phyloP scores from a whole-genome alignment of 2,888 invertebrate genomes.

The Heliconius hortense region DNA sequence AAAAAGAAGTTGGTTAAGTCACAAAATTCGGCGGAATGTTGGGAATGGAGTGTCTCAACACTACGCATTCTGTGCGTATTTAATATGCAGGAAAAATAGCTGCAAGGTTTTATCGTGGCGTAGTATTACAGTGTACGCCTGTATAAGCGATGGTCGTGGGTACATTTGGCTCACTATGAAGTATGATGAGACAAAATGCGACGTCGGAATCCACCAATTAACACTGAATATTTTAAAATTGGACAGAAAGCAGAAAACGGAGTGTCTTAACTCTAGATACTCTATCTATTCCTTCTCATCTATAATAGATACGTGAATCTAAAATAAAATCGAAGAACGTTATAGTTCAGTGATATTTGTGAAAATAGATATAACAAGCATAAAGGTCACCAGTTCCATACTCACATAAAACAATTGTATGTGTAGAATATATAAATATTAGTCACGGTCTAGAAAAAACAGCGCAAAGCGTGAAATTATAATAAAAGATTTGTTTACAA shows the following conservation, averaged over 20 bases:
- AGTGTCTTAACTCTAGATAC: neutral
- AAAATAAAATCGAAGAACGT: neutral
- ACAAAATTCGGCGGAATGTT: too few species aligned
- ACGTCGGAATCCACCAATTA: neutral
- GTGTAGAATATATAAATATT: neutral
- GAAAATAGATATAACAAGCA: neutral
- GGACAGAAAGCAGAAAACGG: neutral
- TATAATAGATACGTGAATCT: neutral
- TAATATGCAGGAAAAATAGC: too few species aligned
- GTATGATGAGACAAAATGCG: neutral
- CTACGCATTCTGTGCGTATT: too few species aligned
- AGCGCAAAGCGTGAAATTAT: neutral
- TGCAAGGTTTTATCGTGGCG: too few species aligned
- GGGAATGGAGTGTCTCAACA: too few species aligned
- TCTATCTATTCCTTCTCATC: neutral
- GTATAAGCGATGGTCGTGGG: neutral
- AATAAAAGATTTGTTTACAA: neutral
- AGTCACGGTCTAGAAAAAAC: constrained; percentile 11
- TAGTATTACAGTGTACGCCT: too few species aligned
- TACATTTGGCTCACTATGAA: neutral
- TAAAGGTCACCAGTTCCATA: neutral
- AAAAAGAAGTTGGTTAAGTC: too few species aligned
- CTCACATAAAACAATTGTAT: neutral
- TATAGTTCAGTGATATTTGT: neutral
- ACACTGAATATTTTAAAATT: neutral